Evolutionary conservation across 2,797 vertebrate genomes (phyloP).

Genomic region (Coluber constrictor): DNA sequence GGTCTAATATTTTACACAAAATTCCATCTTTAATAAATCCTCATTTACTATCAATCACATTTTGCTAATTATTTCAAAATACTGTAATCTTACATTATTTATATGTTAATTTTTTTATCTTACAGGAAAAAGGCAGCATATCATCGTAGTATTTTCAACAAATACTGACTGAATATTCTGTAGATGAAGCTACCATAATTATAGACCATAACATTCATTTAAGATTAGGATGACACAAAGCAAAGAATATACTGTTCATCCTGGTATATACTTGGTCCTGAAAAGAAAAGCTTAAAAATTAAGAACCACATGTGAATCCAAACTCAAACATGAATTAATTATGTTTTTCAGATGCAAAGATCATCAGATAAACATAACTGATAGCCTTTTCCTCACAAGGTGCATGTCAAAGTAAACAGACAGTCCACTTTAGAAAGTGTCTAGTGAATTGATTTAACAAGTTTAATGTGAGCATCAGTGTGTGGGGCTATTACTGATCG

Average conservation of each 20-base stretch:
- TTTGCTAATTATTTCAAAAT: constrained; percentile 68
- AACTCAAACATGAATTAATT: constrained; percentile 74
- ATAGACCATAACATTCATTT: constrained; percentile 44
- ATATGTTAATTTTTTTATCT: constrained; percentile 62
- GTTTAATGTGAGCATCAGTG: constrained; percentile 91
- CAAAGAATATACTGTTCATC: constrained; percentile 33
- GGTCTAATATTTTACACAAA: constrained; percentile 54
- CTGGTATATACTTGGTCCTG: constrained; percentile 47
- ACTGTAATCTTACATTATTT: constrained; percentile 62
- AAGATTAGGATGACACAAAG: constrained; percentile 59
- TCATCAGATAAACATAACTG: constrained; percentile 77
- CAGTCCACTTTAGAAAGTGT: constrained; percentile 89
- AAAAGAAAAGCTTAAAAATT: constrained; percentile 44
- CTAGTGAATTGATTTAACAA: constrained; percentile 92
- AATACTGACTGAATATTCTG: constrained; percentile 33
- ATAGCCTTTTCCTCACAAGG: constrained; percentile 75
- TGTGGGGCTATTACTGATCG: constrained; percentile 90
- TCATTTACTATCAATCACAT: constrained; percentile 55
- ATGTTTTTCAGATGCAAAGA: constrained; percentile 77
- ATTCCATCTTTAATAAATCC: constrained; percentile 59
- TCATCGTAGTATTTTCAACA: constrained; percentile 43
- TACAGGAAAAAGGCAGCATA: constrained; percentile 50
- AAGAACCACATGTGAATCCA: constrained; percentile 59
- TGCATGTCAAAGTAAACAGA: constrained; percentile 79
- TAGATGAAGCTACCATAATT: constrained; percentile 51